Base-by-base conservation (phyloP, 2,888 invertebrate genomes). In the Mallateleia sp. region DNA sequence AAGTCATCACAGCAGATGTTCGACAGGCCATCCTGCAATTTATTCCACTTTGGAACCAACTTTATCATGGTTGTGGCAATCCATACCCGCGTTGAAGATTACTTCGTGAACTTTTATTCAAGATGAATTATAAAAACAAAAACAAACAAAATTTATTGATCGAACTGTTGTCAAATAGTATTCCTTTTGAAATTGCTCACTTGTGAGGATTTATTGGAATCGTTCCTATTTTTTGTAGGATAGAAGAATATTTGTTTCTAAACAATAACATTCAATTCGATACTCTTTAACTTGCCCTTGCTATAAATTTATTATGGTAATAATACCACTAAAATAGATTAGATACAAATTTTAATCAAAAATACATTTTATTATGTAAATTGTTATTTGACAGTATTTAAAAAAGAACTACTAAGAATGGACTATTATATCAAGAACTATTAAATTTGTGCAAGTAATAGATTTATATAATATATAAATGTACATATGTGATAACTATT, bases 1-100 rank as follows among this genome's bases (percentile, higher is more conserved):
- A 54, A 96, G 96, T 90, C 96, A 96, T 91, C 96, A 96, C 89
- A 96, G 96, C 85, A 96, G 96, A 92, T 97, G 97, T 90, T 96
- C 96, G n/a, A 95, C 95, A 89, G 95, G 95, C 77, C 96, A 96
- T 93, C 96, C 97, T 28, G 96, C 96, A 34, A 95, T 96, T 82
- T 97, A 96, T 82, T 95, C 95, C 6, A 94, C 93, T 89, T 88
- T 95, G 64, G 92, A 91, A 78, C 95, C 95, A 71, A 93, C 92
- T 22, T 90, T 94, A 56, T 92, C 94, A 71, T 95, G 95, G 95
- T 85, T 95, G 15, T 92, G 93, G 89, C 92, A 94, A 84, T 93
- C 93, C 34, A 94, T 95, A 77, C 95, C 95, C 62, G 95, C 95
- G 77, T 90, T 95, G 47, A 93, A 92, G 60, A 90, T 90, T 45